phyloP scores from a whole-genome alignment of 2,797 vertebrate genomes.

The Nannoperca australis region DNA sequence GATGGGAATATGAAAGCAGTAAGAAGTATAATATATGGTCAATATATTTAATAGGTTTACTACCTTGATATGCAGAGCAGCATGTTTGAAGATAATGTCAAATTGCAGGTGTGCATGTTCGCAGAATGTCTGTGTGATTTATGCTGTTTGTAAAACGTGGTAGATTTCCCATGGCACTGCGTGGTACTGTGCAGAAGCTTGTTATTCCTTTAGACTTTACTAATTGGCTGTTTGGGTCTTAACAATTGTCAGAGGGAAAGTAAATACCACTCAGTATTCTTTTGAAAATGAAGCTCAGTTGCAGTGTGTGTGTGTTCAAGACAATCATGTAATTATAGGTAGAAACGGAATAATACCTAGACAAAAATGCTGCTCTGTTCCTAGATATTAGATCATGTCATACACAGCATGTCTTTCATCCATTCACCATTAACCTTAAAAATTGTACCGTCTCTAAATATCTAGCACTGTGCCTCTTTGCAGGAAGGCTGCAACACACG shows the following conservation, averaged over 20 bases:
- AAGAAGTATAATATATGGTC: not conserved
- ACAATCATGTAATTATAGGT: slow-evolving; percentile 8
- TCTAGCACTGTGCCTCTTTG: not conserved
- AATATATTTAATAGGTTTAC: not conserved
- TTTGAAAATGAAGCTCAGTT: slow-evolving; percentile 30
- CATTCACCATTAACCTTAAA: not conserved
- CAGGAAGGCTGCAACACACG: slow-evolving; percentile 92
- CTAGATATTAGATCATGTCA: slow-evolving; percentile 1
- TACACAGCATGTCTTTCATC: not conserved
- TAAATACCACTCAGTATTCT: slow-evolving; percentile 56
- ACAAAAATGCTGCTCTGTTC: slow-evolving; percentile 36
- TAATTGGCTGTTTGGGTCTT: slow-evolving; percentile 66
- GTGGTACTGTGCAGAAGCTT: slow-evolving; percentile 44
- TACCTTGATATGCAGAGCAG: not conserved
- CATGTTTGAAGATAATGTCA: not conserved
- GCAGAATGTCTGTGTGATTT: slow-evolving; percentile 2
- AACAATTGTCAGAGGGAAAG: slow-evolving; percentile 56
- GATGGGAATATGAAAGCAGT: not conserved
- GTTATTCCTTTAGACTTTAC: slow-evolving; percentile 42
- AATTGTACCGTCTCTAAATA: not conserved
- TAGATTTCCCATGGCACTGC: slow-evolving; percentile 35
- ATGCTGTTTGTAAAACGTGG: not conserved
- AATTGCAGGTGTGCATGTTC: slow-evolving; percentile 10
- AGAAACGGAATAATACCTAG: slow-evolving; percentile 5
- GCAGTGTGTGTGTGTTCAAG: not conserved